phyloP scores from a whole-genome alignment of 1,140 invertebrate species.

The Sipha flava region DNA sequence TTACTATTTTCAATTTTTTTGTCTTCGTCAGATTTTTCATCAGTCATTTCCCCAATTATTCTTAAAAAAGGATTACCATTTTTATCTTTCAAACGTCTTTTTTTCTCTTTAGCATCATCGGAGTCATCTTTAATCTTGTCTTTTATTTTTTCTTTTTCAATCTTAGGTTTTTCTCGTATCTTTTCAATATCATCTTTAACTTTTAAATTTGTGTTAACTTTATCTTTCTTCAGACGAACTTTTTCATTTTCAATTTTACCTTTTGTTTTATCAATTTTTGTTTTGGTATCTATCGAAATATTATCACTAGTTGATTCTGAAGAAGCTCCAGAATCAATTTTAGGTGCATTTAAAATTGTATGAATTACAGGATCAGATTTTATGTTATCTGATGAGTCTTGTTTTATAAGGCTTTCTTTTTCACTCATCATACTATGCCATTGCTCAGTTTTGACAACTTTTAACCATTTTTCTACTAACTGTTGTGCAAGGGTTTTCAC shows the following conservation, averaged over 20 bases:
- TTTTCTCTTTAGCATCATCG: conserved; percentile 50
- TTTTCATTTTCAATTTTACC: background rate
- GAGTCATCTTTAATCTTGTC: conserved; percentile 32
- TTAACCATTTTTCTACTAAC: conserved; percentile 21
- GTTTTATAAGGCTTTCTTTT: conserved; percentile 5
- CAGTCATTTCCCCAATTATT: conserved; percentile 50
- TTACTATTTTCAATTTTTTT: conserved; percentile 1
- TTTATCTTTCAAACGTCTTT: conserved; percentile 57
- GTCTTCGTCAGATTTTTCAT: conserved; percentile 22
- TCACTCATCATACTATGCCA: conserved; percentile 26
- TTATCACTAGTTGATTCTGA: background rate
- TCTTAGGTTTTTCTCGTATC: background rate
- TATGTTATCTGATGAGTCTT: background rate
- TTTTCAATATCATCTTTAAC: background rate
- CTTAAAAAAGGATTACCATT: conserved; percentile 52
- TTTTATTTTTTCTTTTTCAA: conserved; percentile 5
- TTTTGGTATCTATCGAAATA: background rate
- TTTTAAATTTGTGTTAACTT: background rate
- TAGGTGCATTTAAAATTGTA: background rate
- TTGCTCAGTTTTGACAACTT: conserved; percentile 17
- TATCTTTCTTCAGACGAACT: background rate
- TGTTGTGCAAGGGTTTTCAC: background rate
- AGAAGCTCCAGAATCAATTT: background rate
- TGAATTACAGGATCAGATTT: background rate
- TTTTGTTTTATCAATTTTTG: background rate